Percentiles rank a stretch among this genome's conserved stretches.
Evolutionary conservation across 2,113 vertebrate genomes (phyloP).

Genomic region (Toxostoma redivivum): DNA sequence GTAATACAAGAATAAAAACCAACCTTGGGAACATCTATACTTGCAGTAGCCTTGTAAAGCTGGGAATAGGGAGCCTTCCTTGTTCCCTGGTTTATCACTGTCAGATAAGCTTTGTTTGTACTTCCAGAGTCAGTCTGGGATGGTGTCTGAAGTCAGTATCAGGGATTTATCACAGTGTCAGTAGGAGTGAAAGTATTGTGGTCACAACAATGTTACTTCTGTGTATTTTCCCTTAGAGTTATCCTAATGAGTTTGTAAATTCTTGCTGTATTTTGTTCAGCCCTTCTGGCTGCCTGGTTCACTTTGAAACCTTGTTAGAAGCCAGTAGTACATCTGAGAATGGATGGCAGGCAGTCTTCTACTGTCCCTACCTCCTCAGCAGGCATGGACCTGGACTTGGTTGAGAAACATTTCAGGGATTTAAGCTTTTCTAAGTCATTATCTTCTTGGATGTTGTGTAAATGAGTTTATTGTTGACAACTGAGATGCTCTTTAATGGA

Average conservation of each 20-base stretch:
- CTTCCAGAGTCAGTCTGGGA: not conserved
- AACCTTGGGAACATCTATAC: not conserved
- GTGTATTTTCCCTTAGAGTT: not conserved
- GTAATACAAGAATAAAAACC: not conserved
- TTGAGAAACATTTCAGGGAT: not conserved
- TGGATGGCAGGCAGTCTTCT: not conserved
- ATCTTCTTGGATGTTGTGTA: not conserved
- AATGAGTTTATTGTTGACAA: not conserved
- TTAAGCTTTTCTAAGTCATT: not conserved
- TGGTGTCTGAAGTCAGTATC: not conserved
- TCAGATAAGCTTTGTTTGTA: not conserved
- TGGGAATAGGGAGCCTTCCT: not conserved
- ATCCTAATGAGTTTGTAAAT: not conserved
- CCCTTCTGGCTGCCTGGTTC: not conserved
- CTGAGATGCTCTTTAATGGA: not conserved
- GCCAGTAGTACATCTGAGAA: rapidly evolving
- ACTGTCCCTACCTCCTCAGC: not conserved
- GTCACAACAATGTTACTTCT: not conserved
- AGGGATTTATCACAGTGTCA: not conserved
- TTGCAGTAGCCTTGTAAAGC: not conserved
- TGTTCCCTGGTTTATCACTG: not conserved
- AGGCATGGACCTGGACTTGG: not conserved
- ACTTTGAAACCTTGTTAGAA: not conserved
- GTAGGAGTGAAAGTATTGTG: not conserved
- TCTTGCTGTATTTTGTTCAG: not conserved